Evolutionary conservation across 2,888 invertebrate genomes (phyloP), one percentile per base, ranked within the genome.

Genomic region (Lutraria lutraria): DNA sequence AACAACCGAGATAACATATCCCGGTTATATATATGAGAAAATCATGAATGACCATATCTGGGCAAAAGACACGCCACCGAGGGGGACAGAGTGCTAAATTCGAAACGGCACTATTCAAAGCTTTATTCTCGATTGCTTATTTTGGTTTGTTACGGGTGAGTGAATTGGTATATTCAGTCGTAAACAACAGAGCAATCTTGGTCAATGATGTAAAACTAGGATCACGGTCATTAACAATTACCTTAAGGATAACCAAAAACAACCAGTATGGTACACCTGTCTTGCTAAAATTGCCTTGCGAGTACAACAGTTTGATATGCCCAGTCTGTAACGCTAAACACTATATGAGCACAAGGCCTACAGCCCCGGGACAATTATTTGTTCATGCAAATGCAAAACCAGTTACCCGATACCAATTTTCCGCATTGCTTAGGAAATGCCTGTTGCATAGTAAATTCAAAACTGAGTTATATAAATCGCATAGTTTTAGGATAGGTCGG

Each of bases 401-500:
- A 2, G 56, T 82, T 1, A 82, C 82, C 8, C 29, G 82, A 16
- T 82, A 56, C 29, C 82, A 82, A 34, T 82, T 82, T n/a, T 56
- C 82, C 31, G 31, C 31, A 6, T 56, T 82, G 21, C 21, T 82
- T 0, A 29, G 6, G 6, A 82, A 82, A 29, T 31, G 29, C 31
- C 31, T 82, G 8, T 10, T 8, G 29, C 6, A 3, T 19, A 31
- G 56, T n/a, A 56, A 56, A 29, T 82, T 60, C 21, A 19, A 34
- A 8, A 60, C 82, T 0, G 4, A 34, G 3, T 6, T 25, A 10
- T 82, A 15, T 60, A 82, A 29, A 21, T 31, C 60, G 6, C 82
- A 82, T 19, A 82, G 82, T 19, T 82, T 82, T 82, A 56, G 82
- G 29, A 87, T 83, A 25, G 87, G 87, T 31, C 31, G 83, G 6